Conservation (phyloP, 2,888 invertebrate genomes). For the Oscheius sp. region DNA sequence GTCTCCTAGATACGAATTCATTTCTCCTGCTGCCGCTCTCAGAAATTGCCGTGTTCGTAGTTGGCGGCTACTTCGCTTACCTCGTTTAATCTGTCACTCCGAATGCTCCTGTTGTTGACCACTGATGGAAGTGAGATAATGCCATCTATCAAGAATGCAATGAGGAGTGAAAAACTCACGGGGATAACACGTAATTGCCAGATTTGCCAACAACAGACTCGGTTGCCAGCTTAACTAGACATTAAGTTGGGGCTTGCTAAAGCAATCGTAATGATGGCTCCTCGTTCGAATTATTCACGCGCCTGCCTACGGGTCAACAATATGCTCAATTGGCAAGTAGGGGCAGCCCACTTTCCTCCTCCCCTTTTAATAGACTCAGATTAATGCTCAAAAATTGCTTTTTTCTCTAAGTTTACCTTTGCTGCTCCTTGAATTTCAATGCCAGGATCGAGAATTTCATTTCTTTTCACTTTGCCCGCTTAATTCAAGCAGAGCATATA, state of each 20-base stretch:
- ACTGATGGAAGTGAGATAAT: slow-evolving; percentile 16
- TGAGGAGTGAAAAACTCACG: slow-evolving; percentile 19
- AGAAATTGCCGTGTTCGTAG: too few relatives aligned
- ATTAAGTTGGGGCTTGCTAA: slow-evolving; percentile 26
- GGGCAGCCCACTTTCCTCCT: background rate
- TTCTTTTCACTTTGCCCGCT: slow-evolving; percentile 2
- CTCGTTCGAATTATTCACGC: slow-evolving; percentile 30
- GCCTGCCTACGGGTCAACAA: slow-evolving; percentile 28
- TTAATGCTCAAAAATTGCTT: slow-evolving; percentile 4
- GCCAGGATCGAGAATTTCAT: background rate
- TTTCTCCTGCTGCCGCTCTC: too few relatives aligned
- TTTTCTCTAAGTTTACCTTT: background rate
- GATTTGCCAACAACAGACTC: slow-evolving; percentile 10
- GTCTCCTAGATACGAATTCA: too few relatives aligned
- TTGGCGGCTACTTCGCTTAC: background rate
- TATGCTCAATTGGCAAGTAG: slow-evolving; percentile 30
- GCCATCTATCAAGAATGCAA: slow-evolving; percentile 17
- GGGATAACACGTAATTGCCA: slow-evolving; percentile 11
- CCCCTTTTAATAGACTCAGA: background rate
- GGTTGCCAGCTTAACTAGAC: slow-evolving; percentile 18
- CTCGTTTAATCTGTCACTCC: background rate
- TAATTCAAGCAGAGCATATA: background rate
- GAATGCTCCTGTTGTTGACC: background rate
- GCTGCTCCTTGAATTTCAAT: slow-evolving; percentile 23
- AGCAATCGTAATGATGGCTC: slow-evolving; percentile 31